phyloP scores from a whole-genome alignment of 2,113 vertebrate genomes.

The Sylvietta virens region DNA sequence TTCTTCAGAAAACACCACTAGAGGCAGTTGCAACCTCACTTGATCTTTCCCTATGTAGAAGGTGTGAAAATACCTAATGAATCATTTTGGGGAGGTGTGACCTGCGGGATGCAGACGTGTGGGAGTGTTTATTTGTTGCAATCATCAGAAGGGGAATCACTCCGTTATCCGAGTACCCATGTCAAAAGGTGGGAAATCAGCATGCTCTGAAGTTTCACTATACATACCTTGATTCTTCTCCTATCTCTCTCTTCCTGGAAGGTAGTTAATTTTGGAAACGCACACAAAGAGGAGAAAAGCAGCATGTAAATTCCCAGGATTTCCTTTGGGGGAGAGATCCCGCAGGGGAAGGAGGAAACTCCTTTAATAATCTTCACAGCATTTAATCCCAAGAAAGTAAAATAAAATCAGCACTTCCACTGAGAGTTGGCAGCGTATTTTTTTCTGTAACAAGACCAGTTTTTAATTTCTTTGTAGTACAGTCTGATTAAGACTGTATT shows the following conservation, averaged over 20 bases:
- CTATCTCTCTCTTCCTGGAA: background rate
- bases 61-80: slow-evolving; percentile 33
- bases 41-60: background rate
- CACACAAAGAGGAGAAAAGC: background rate
- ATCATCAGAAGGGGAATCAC: background rate
- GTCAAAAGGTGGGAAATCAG: background rate
- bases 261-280: background rate
- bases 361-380: background rate
- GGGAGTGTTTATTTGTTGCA: background rate
- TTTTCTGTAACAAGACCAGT: background rate
- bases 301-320: background rate
- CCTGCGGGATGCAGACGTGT: background rate
- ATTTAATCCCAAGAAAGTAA: background rate
- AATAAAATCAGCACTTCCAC: background rate
- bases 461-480: slow-evolving; percentile 38
- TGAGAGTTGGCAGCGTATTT: background rate
- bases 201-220: background rate
- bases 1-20: background rate
- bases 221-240: background rate
- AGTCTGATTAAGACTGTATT: slow-evolving; percentile 47
- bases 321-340: background rate
- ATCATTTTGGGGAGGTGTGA: background rate
- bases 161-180: accelerated
- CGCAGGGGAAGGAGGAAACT: background rate
- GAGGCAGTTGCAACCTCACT: slow-evolving; percentile 2